These are phyloP conservation scores for Latrodectus geometricus DNA, from an alignment of 1,140 invertebrate species.

Conservation along the genomic window DNA sequence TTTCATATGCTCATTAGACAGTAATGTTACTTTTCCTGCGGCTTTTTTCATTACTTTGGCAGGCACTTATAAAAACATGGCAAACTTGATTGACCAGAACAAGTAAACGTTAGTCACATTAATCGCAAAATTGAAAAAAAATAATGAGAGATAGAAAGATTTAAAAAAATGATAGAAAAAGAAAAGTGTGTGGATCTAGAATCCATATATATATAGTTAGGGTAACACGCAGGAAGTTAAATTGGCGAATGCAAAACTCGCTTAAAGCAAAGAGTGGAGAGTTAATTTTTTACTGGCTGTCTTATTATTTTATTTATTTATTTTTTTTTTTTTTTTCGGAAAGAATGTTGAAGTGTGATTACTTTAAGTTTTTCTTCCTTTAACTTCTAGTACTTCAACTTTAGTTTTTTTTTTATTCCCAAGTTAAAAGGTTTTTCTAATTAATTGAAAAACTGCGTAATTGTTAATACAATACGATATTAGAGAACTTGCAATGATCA, in stretches of 20 bases:
- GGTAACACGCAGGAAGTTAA: conserved; percentile 54
- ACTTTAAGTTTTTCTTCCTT: background rate
- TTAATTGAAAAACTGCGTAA: no score
- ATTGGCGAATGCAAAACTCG: conserved; percentile 20
- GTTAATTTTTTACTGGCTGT: conserved; percentile 7
- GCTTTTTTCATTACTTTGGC: conserved; percentile 11
- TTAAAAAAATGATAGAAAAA: background rate
- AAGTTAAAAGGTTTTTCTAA: background rate
- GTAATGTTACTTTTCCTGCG: conserved; percentile 36
- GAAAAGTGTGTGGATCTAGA: background rate
- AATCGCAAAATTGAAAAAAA: conserved; percentile 56
- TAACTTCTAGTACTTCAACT: background rate
- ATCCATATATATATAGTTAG: conserved; percentile 60
- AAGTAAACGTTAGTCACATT: conserved; percentile 57
- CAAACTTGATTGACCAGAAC: conserved; percentile 62
- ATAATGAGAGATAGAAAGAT: conserved; percentile 1
- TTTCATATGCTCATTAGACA: conserved; percentile 60
- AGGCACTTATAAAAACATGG: conserved; percentile 21
- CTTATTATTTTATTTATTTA: no score
- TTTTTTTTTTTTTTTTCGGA: conserved; percentile 8
- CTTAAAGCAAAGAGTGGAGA: conserved; percentile 32
- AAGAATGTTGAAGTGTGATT: background rate
- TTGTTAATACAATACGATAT: no score
- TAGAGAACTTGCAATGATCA: no score
- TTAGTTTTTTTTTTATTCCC: background rate